phyloP scores from a whole-genome alignment of 1,140 invertebrate genomes.

The Ptiloglossa arizonensis region DNA sequence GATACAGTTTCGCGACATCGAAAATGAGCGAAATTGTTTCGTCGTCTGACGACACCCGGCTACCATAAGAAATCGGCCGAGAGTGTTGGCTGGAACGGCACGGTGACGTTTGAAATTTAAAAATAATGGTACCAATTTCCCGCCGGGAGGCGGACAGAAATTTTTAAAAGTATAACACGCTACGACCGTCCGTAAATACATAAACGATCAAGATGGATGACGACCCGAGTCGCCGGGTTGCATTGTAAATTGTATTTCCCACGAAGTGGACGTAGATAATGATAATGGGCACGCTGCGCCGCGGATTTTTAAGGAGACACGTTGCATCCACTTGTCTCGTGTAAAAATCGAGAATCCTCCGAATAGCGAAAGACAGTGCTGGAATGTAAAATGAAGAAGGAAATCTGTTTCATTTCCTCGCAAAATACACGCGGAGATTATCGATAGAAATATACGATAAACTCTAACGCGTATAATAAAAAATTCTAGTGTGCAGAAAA shows the following conservation, averaged over 20 bases:
- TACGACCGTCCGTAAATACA: constrained; percentile 11
- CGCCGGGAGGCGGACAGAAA: neutral
- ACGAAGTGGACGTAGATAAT: constrained; percentile 21
- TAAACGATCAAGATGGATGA: constrained; percentile 40
- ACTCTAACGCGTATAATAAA: too few relatives aligned
- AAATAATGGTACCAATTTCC: constrained; percentile 6
- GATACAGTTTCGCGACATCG: neutral
- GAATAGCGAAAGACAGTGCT: too few relatives aligned
- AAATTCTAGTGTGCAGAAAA: too few relatives aligned
- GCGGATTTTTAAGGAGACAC: neutral
- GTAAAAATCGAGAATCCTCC: neutral
- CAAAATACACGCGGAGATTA: too few relatives aligned
- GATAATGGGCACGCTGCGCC: constrained; percentile 3
- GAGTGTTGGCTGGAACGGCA: neutral
- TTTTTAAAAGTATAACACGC: neutral
- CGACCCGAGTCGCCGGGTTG: neutral
- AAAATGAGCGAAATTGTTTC: neutral
- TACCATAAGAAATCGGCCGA: too few relatives aligned
- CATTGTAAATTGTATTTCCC: constrained; percentile 19
- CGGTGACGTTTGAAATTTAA: neutral
- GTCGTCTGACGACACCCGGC: neutral
- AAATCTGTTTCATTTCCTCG: too few relatives aligned
- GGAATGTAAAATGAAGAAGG: too few relatives aligned
- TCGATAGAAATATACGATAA: too few relatives aligned
- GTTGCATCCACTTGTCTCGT: neutral